These are phyloP conservation scores for Rhagologus leucostigma DNA, from an alignment of 2,113 vertebrate species.

Conservation along the genomic window DNA sequence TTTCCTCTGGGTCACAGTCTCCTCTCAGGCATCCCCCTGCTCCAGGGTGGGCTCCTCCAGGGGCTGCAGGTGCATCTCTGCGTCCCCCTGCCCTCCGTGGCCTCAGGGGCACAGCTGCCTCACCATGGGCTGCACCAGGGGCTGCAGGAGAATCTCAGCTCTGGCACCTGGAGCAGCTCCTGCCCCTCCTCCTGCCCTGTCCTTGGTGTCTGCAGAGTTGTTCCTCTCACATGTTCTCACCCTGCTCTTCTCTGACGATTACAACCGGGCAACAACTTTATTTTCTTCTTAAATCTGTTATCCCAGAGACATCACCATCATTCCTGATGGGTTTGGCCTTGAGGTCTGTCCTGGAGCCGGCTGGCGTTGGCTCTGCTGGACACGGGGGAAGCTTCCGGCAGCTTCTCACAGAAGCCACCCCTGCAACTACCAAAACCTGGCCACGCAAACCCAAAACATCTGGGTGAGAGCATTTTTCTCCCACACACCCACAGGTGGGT, in stretches of 20 bases:
- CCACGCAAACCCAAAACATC: accelerated
- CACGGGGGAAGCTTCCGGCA: not conserved
- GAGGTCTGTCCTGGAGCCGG: not conserved
- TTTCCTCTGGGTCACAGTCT: accelerated
- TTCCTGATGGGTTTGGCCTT: not conserved
- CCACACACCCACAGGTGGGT: no score
- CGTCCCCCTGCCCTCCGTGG: not conserved
- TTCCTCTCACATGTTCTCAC: not conserved
- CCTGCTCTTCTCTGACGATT: not conserved
- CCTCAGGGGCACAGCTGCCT: not conserved
- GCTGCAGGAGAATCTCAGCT: not conserved
- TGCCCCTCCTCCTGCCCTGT: not conserved
- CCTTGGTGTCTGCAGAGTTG: not conserved
- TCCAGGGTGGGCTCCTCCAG: accelerated
- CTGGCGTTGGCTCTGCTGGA: not conserved
- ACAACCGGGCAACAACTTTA: not conserved
- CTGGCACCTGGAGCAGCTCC: not conserved
- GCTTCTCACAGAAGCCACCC: not conserved
- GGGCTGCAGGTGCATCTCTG: not conserved
- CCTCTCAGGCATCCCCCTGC: not conserved
- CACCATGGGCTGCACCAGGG: not conserved
- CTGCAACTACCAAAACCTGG: not conserved
- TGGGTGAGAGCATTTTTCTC: not conserved
- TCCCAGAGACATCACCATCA: not conserved
- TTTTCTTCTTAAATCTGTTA: not conserved